Conservation (phyloP, 2,888 invertebrate species). For the Branchipolynoe longqiensis region DNA sequence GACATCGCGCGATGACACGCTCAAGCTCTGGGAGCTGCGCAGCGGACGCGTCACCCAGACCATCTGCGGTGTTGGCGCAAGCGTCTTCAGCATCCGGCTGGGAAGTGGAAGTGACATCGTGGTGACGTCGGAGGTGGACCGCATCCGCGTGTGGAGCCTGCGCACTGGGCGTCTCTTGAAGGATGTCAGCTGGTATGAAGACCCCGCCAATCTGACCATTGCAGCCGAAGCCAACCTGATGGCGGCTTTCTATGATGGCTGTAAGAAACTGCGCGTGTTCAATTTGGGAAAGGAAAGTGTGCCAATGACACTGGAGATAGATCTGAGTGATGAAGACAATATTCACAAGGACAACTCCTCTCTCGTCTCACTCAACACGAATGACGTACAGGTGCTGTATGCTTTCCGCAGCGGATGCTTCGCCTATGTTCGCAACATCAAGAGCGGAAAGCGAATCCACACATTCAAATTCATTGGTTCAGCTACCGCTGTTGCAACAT, state of each 20-base stretch:
- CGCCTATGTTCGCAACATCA: constrained; percentile 75
- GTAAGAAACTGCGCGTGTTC: constrained; percentile 75
- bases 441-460: constrained; percentile 73
- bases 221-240: constrained; percentile 75
- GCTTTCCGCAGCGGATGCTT: constrained; percentile 75
- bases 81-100: constrained; percentile 72
- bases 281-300: constrained; percentile 65
- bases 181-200: constrained; percentile 72
- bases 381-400: constrained; percentile 75
- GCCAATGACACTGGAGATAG: constrained; percentile 50
- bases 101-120: constrained; percentile 72
- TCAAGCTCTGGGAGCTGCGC: constrained; percentile 79
- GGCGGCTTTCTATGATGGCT: constrained; percentile 77
- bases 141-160: constrained; percentile 76
- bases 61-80: constrained; percentile 73
- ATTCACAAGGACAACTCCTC: constrained; percentile 76
- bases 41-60: constrained; percentile 76
- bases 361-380: constrained; percentile 72
- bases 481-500: constrained; percentile 75
- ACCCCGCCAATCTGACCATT: constrained; percentile 75
- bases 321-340: constrained; percentile 69
- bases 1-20: constrained; percentile 76
- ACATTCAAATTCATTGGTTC: constrained; percentile 74
- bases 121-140: constrained; percentile 74
- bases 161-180: constrained; percentile 70